These are phyloP conservation scores for Bujurquina vittata DNA, from an alignment of 2,113 vertebrate species.

Conservation along the genomic window DNA sequence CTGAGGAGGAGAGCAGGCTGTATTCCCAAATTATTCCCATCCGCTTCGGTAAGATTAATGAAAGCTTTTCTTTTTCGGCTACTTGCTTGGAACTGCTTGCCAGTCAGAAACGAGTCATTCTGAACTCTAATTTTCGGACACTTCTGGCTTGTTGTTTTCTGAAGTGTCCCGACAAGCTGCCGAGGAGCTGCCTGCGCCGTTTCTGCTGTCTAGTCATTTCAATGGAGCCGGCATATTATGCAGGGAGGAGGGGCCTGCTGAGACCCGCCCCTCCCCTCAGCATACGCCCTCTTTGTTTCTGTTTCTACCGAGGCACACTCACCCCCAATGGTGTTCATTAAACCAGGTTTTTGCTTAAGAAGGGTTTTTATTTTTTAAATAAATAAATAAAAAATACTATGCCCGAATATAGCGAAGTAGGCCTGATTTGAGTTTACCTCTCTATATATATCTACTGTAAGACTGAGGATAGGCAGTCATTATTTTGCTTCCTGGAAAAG, in stretches of 20 bases:
- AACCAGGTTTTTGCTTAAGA: background rate
- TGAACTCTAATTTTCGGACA: background rate
- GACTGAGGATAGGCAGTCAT: background rate
- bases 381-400: too few relatives aligned
- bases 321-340: background rate
- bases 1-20: slow-evolving; percentile 60
- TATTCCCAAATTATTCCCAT: slow-evolving; percentile 64
- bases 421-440: background rate
- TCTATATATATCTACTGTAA: background rate
- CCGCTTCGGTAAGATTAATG: slow-evolving; percentile 14
- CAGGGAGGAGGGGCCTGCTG: slow-evolving; percentile 55
- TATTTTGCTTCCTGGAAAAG: slow-evolving; percentile 38
- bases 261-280: background rate
- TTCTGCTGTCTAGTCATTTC: slow-evolving; percentile 49
- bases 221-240: slow-evolving; percentile 75
- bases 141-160: slow-evolving; percentile 1
- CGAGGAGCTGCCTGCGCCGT: slow-evolving; percentile 18
- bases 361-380: too few relatives aligned
- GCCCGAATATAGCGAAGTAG: background rate
- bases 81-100: background rate
- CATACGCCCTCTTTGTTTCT: slow-evolving; percentile 66
- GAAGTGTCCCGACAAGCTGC: slow-evolving; percentile 20
- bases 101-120: slow-evolving; percentile 24
- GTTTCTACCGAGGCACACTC: slow-evolving; percentile 10
- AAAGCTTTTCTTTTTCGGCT: slow-evolving; percentile 3